A percentile compares a stretch with the other conserved stretches of the same genome.
These are phyloP conservation scores for Iguana delicatissima DNA, from an alignment of 2,797 vertebrate species.

Conservation along the genomic window DNA sequence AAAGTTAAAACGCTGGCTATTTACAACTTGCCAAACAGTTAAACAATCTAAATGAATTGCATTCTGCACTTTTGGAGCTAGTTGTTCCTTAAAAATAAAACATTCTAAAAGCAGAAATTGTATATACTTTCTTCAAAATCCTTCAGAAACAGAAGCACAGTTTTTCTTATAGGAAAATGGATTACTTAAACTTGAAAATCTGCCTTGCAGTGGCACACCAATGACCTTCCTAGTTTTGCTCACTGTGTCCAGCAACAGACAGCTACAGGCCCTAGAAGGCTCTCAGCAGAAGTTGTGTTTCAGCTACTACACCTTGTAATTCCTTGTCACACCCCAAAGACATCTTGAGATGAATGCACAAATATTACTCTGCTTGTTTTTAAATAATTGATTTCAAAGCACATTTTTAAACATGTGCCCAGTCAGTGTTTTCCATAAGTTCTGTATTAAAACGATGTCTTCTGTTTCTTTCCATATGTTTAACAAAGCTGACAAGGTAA, in stretches of 20 bases:
- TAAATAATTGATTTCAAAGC: not conserved
- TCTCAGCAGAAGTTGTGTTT: not conserved
- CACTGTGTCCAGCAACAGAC: not conserved
- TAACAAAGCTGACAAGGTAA: not conserved
- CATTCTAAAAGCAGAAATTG: not conserved
- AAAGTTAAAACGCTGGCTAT: not conserved
- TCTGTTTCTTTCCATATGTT: not conserved
- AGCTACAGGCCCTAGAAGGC: not conserved
- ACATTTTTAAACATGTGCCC: not conserved
- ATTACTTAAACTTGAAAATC: not conserved
- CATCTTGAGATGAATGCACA: not conserved
- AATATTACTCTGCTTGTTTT: not conserved
- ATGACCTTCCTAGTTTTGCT: not conserved
- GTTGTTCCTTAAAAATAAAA: conserved; percentile 5
- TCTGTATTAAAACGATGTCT: not conserved
- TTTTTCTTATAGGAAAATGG: not conserved
- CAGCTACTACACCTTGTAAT: not conserved
- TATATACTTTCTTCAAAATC: not conserved
- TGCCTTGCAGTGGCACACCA: not conserved
- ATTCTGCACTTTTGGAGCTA: not conserved
- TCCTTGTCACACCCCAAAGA: not conserved
- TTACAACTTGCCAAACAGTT: not conserved
- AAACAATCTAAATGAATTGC: not conserved
- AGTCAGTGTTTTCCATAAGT: not conserved
- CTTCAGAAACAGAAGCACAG: not conserved